Conservation (phyloP, 2,797 vertebrate genomes). For the Sebastes aleutianus region DNA sequence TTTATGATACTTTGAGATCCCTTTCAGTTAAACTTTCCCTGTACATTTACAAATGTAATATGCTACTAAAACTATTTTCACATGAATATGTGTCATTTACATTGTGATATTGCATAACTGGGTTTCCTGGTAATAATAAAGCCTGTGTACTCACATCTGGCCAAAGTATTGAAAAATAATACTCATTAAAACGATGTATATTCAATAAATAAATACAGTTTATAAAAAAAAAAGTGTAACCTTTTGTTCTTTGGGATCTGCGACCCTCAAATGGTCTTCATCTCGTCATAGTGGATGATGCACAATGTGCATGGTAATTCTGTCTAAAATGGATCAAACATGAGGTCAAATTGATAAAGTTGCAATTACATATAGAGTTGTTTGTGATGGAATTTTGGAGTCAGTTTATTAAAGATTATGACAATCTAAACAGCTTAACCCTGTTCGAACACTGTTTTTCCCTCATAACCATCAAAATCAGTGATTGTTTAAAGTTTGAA, state of each 20-base stretch:
- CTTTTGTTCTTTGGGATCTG: background rate
- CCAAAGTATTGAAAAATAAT: background rate
- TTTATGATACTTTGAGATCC: background rate
- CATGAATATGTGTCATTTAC: background rate
- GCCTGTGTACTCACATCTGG: background rate
- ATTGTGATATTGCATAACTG: background rate
- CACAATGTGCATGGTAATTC: background rate
- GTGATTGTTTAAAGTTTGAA: background rate
- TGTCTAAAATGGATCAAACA: background rate
- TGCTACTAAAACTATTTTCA: slow-evolving; percentile 13
- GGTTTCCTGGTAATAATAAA: background rate
- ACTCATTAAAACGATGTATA: background rate
- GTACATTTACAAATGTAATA: slow-evolving; percentile 23
- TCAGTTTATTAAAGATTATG: background rate
- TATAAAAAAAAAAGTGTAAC: background rate
- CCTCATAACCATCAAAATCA: background rate
- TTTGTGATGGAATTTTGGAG: background rate
- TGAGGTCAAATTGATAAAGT: background rate
- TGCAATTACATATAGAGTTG: background rate
- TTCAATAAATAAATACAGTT: slow-evolving; percentile 41
- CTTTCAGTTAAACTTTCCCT: slow-evolving; percentile 7
- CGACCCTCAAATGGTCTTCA: background rate
- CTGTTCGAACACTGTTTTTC: background rate
- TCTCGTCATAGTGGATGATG: background rate
- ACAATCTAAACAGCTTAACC: background rate